Evolutionary conservation across 2,888 invertebrate genomes (phyloP).

Genomic region (Epinotia nisella): DNA sequence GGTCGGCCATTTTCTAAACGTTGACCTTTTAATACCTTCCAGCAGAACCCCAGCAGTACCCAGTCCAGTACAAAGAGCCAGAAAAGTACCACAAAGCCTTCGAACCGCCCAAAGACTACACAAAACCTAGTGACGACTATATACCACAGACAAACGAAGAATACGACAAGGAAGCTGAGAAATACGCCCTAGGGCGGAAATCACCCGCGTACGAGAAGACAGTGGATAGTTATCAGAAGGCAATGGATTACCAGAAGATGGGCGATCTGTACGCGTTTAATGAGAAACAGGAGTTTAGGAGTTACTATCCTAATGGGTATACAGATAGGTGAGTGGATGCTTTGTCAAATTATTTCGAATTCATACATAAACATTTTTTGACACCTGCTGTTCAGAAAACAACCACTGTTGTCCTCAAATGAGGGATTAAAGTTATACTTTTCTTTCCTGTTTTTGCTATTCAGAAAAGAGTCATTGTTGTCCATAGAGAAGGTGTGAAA

Average conservation of each 20-base stretch:
- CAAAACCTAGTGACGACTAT: slow-evolving; percentile 68
- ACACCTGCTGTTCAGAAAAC: too few species aligned
- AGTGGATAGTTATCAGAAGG: slow-evolving; percentile 57
- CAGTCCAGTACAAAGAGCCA: slow-evolving; percentile 47
- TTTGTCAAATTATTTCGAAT: background rate
- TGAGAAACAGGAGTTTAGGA: slow-evolving; percentile 57
- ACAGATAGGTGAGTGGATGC: slow-evolving; percentile 27
- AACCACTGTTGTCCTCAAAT: too few species aligned
- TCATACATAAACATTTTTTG: background rate
- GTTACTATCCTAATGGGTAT: slow-evolving; percentile 57
- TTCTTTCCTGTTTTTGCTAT: too few species aligned
- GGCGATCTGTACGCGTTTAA: slow-evolving; percentile 56
- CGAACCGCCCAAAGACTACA: slow-evolving; percentile 70
- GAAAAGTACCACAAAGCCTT: slow-evolving; percentile 51
- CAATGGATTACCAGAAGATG: slow-evolving; percentile 49
- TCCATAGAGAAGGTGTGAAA: too few species aligned
- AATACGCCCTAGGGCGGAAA: slow-evolving; percentile 73
- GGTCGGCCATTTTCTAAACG: too few species aligned
- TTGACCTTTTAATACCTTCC: background rate
- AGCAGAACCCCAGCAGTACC: slow-evolving; percentile 29
- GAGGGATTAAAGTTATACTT: too few species aligned
- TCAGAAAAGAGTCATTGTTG: too few species aligned
- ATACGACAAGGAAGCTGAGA: slow-evolving; percentile 77
- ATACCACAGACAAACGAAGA: slow-evolving; percentile 77
- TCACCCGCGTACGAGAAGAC: slow-evolving; percentile 65